Evolutionary conservation across 1,140 invertebrate species (phyloP).

Genomic region (Drosophila simulans): DNA sequence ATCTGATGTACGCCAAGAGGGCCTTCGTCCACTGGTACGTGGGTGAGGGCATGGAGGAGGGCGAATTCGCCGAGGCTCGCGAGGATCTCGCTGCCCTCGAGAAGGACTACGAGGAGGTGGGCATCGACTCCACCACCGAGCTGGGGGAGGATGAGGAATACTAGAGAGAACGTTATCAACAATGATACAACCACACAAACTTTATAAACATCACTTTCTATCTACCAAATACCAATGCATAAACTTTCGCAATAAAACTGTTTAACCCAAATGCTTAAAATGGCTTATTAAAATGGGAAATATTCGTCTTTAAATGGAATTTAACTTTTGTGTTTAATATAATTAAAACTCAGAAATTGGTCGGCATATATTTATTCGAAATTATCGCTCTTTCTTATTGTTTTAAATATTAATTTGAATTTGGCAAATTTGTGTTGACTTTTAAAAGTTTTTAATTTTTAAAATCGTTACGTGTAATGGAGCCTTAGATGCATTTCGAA

Average conservation of each 20-base stretch:
- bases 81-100: conserved; percentile 94
- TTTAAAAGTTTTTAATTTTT: no score
- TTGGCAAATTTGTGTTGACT: no score
- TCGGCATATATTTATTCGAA: no score
- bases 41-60: conserved; percentile 94
- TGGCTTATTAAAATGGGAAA: not conserved
- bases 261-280: conserved; percentile 8
- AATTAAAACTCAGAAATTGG: no score
- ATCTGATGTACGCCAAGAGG: conserved; percentile 93
- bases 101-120: conserved; percentile 94
- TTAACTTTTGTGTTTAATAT: not conserved
- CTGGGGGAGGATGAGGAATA: conserved; percentile 91
- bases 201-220: conserved; percentile 9
- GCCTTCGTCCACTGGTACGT: conserved; percentile 95
- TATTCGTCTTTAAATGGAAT: not conserved
- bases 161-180: conserved; percentile 73
- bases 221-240: conserved; percentile 10
- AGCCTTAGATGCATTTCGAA: not conserved
- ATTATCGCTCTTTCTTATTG: no score
- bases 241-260: conserved; percentile 16
- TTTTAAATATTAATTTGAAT: no score
- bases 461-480: conserved; percentile 5
- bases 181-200: not conserved
- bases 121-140: conserved; percentile 90
- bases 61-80: conserved; percentile 93